Base-by-base conservation (phyloP, 92 coral and sea anemone genomes). In the Umimayanthus chanpuru region DNA sequence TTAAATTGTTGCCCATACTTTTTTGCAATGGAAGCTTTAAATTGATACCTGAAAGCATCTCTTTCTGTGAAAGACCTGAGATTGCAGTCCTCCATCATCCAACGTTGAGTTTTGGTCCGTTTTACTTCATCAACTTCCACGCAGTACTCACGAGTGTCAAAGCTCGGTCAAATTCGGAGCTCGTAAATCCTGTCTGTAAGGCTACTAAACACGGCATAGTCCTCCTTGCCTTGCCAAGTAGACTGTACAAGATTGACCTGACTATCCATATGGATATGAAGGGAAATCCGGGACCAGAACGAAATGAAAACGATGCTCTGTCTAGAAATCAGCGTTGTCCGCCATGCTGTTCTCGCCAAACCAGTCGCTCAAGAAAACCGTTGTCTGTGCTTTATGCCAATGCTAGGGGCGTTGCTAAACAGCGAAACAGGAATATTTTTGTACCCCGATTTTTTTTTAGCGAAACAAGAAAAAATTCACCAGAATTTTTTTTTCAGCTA, bases 311-410 rank as follows among this genome's bases (percentile, higher is more conserved):
- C 29, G 30, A 10, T 26, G 73, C 73, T 67, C 73, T 67, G 29
- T 26, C n/a, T n/a, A n/a, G n/a, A n/a, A n/a, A n/a, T n/a, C n/a
- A n/a, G n/a, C n/a, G n/a, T n/a, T n/a, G n/a, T n/a, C n/a, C n/a
- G n/a, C n/a, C 73, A 67, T 67, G 73, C 73, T 67, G 73, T 67
- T 67, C 73, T 67, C 73, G 30, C 73, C 5, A 26, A 67, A 67
- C 73, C 73, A 67, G 73, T 67, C 10, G 73, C 81, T 43, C 61
- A 77, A 77, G 53, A 76, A 23, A 76, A 76, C 81, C 81, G 81
- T 76, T 76, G 81, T 67, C 15, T 76, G 56, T 76, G 81, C 81
- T 41, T 76, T 43, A 76, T 44, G 81, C 61, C 15, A 76, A 76
- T 76, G 56, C 91, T 30, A 85, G 36, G n/a, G n/a, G n/a, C n/a